A percentile compares a stretch with the other conserved stretches of the same genome.
These are phyloP conservation scores for Craniophora ligustri DNA, from an alignment of 2,888 invertebrate genomes.

Conservation along the genomic window DNA sequence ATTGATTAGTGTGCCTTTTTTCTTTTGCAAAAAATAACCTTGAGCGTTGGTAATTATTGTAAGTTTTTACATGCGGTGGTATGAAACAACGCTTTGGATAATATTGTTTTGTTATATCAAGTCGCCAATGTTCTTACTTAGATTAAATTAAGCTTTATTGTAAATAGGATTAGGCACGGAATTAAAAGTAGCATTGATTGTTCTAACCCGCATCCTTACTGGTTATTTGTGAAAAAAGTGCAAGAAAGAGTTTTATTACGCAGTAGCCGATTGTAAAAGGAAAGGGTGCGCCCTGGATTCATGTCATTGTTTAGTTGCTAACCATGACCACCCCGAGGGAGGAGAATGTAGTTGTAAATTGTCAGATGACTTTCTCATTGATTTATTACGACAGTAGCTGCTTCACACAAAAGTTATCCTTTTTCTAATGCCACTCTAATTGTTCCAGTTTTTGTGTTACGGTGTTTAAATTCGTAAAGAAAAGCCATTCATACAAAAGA, in stretches of 20 bases:
- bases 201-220: slow-evolving; percentile 47
- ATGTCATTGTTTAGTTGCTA: slow-evolving; percentile 62
- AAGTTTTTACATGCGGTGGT: slow-evolving; percentile 3
- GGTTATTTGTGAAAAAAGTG: slow-evolving; percentile 39
- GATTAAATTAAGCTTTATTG: slow-evolving; percentile 27
- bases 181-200: slow-evolving; percentile 26
- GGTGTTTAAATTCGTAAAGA: slow-evolving; percentile 29
- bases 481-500: slow-evolving; percentile 37
- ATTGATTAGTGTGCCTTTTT: slow-evolving; percentile 31
- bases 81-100: neutral
- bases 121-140: slow-evolving; percentile 7
- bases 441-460: slow-evolving; percentile 44
- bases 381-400: slow-evolving; percentile 72
- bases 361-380: slow-evolving; percentile 64
- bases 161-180: slow-evolving; percentile 22
- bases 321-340: slow-evolving; percentile 73
- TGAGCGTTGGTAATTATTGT: slow-evolving; percentile 3
- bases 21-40: slow-evolving; percentile 30
- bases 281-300: slow-evolving; percentile 70
- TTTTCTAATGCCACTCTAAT: slow-evolving; percentile 38
- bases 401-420: slow-evolving; percentile 49
- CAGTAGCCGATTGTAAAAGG: slow-evolving; percentile 77
- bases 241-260: slow-evolving; percentile 76
- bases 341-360: slow-evolving; percentile 66
- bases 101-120: slow-evolving; percentile 5